These are phyloP conservation scores for Porites evermanni DNA, from an alignment of 92 coral and sea anemone species.

Conservation along the genomic window DNA sequence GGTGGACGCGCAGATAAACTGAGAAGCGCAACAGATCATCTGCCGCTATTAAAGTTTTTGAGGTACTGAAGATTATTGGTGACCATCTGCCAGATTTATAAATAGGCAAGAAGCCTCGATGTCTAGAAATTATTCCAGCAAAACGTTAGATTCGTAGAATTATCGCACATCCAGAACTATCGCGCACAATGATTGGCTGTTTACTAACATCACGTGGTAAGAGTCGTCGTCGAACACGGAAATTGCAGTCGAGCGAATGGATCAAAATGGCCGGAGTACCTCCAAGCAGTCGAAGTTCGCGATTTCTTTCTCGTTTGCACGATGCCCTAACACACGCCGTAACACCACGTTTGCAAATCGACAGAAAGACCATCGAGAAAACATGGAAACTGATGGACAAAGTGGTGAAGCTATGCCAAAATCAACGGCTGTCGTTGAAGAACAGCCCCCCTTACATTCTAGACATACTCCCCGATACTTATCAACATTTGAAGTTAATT, in stretches of 20 bases:
- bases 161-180: constrained; percentile 29
- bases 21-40: neutral
- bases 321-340: constrained; percentile 94
- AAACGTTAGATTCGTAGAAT: constrained; percentile 32
- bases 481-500: constrained; percentile 96
- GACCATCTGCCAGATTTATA: neutral
- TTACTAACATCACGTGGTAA: constrained; percentile 86
- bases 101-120: neutral
- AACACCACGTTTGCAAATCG: constrained; percentile 92
- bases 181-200: constrained; percentile 58
- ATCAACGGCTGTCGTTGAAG: constrained; percentile 95
- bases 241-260: constrained; percentile 89
- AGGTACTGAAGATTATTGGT: constrained; percentile 4
- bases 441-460: constrained; percentile 99
- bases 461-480: constrained; percentile 98
- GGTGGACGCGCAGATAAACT: constrained; percentile 10
- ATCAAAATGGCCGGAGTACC: constrained; percentile 93
- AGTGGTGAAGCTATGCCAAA: constrained; percentile 96
- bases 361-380: constrained; percentile 96
- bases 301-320: constrained; percentile 83
- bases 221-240: constrained; percentile 94
- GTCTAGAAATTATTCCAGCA: neutral
- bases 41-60: neutral
- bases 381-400: constrained; percentile 99
- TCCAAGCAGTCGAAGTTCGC: constrained; percentile 75